Percentiles rank a stretch among this genome's conserved stretches.
phyloP scores from a whole-genome alignment of 2,113 vertebrate genomes.

The Catharus bicknelli region DNA sequence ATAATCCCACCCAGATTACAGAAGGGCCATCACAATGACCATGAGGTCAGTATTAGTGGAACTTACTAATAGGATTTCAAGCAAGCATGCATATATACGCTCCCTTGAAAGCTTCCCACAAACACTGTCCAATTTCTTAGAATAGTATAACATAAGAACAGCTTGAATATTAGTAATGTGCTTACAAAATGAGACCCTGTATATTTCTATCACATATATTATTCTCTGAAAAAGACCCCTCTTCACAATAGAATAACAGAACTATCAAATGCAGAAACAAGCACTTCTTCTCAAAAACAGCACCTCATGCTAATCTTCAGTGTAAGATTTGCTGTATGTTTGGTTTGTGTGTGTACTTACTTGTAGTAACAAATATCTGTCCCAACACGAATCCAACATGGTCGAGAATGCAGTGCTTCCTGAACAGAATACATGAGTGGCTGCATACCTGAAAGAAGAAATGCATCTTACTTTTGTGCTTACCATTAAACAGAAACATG shows the following conservation, averaged over 20 bases:
- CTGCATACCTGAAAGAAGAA: conserved; percentile 88
- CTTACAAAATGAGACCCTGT: background rate
- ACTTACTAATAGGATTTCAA: background rate
- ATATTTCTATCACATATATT: background rate
- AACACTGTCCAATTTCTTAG: background rate
- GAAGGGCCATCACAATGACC: background rate
- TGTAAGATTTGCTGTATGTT: background rate
- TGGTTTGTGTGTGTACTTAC: conserved; percentile 74
- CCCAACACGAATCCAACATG: conserved; percentile 90
- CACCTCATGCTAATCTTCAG: background rate
- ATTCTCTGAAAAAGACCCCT: background rate
- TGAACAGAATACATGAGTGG: conserved; percentile 97
- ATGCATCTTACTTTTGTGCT: background rate
- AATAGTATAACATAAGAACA: background rate
- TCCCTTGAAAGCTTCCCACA: background rate
- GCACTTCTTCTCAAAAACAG: background rate
- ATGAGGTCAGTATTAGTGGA: background rate
- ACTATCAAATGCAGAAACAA: background rate
- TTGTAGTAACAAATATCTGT: conserved; percentile 98
- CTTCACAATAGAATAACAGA: background rate
- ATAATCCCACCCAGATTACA: background rate
- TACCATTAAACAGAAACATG: background rate
- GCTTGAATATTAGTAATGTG: background rate
- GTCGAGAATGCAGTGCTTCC: conserved; percentile 88
- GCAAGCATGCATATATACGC: background rate